Evolutionary conservation across 2,113 vertebrate species (phyloP).

Genomic region (Hemibagrus wyckioides): DNA sequence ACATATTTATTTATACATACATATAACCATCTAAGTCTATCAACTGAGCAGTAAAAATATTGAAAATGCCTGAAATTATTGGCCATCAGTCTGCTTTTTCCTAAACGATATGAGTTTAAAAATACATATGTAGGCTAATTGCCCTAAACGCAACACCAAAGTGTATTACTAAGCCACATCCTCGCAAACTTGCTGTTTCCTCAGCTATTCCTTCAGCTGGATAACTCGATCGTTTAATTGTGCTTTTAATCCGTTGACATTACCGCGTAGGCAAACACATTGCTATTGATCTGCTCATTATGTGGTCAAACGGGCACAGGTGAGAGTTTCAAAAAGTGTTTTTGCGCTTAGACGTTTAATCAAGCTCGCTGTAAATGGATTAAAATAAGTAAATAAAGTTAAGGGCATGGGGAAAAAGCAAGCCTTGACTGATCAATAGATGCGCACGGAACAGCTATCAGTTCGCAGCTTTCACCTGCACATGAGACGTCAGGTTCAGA

Average conservation of each 20-base stretch:
- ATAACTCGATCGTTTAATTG: slow-evolving; percentile 64
- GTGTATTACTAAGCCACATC: background rate
- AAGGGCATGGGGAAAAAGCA: background rate
- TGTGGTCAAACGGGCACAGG: slow-evolving; percentile 79
- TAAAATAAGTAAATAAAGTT: slow-evolving; percentile 6
- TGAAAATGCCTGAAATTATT: background rate
- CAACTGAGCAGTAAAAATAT: background rate
- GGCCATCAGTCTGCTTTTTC: background rate
- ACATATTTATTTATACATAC: background rate
- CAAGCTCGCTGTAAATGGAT: slow-evolving; percentile 12
- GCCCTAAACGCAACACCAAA: background rate
- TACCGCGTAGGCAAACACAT: slow-evolving; percentile 79
- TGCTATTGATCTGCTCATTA: slow-evolving; percentile 84
- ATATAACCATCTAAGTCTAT: background rate
- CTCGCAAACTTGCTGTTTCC: background rate
- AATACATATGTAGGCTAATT: background rate
- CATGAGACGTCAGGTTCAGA: background rate
- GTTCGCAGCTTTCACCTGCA: slow-evolving; percentile 7
- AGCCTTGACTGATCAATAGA: background rate
- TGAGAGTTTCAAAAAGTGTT: slow-evolving; percentile 65
- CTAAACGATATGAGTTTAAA: background rate
- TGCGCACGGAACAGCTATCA: background rate
- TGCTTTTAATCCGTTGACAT: slow-evolving; percentile 82
- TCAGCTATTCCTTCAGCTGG: slow-evolving; percentile 47
- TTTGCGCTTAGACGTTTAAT: slow-evolving; percentile 45